These are phyloP conservation scores for Danaus plexippus DNA, from an alignment of 1,140 invertebrate genomes.

Conservation along the genomic window DNA sequence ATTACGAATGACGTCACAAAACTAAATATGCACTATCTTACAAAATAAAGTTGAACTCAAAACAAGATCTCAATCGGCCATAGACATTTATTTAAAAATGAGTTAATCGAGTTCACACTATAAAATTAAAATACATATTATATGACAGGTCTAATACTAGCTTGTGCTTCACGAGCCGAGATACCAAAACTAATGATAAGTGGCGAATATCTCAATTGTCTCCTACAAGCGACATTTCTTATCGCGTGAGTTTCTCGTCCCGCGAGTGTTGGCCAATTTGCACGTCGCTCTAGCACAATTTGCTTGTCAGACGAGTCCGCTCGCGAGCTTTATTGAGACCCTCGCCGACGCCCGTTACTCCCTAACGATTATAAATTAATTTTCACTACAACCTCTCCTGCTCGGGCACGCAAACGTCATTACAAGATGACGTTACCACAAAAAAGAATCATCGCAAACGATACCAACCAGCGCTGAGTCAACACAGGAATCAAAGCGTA, in stretches of 20 bases:
- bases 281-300: slow-evolving; percentile 51
- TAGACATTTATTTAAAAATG: no score
- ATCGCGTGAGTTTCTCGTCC: slow-evolving; percentile 12
- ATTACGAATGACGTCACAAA: no score
- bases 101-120: no score
- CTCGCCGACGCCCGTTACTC: slow-evolving; percentile 35
- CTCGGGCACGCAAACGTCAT: slow-evolving; percentile 13
- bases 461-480: slow-evolving; percentile 37
- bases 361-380: slow-evolving; percentile 51
- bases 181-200: no score
- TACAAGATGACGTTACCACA: slow-evolving; percentile 21
- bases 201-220: no score
- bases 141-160: no score
- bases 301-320: slow-evolving; percentile 47
- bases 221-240: slow-evolving; percentile 18
- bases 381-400: slow-evolving; percentile 33
- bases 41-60: no score
- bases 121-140: no score
- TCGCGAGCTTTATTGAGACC: slow-evolving; percentile 44
- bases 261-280: slow-evolving; percentile 49
- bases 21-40: no score
- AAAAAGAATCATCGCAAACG: slow-evolving; percentile 42
- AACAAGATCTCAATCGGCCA: no score
- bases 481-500: slow-evolving; percentile 34
- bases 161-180: no score